Base-by-base conservation (phyloP, 1,140 invertebrate species). In the Trigoniulus corallinus region DNA sequence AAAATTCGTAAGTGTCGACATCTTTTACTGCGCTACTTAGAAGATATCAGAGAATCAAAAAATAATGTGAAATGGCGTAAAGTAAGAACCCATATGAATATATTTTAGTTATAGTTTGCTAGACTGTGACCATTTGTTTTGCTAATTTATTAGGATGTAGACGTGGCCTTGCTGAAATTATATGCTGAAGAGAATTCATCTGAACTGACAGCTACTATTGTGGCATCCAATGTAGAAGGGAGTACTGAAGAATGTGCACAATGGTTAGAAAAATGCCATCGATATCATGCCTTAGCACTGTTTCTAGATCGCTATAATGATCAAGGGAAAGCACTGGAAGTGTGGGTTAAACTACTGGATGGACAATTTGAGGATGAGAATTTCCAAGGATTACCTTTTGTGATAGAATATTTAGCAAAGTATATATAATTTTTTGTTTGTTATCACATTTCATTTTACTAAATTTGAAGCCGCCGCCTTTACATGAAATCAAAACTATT, bases 161-260 rank as follows among this genome's bases (percentile, higher is more conserved):
- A 71, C 53, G 64, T 65, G 24, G 69, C 67, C 3, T 58, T 72
- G 42, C 56, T 72, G 47, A 72, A 71, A 53, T 48, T 72, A 15
- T 68, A 71, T 60, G 67, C 67, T 24, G 68, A 69, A 51, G 58
- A 57, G 15, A 59, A 63, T 47, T 63, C 64, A 15, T 51, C 59
- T 34, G 59, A 65, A 48, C 55, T 71, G 44, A 48, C 62, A 24
- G 54, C 58, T 22, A 59, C 70, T 23, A 58, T 70, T 24, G 59
- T 62, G 4, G 56, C 37, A 39, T 59, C 63, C 43, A 59, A 58
- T 13, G 69, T 67, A 57, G 66, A 71, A 15, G 7, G 15, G 29
- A 34, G 7, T 51, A 53, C 65, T 24, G 59, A 62, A 23, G 68
- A 70, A 55, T 65, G 65, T 58, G 63, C 62, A 15, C 61, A 67